These are phyloP conservation scores for Ceratitis capitata DNA, from an alignment of 1,140 invertebrate species.

Conservation along the genomic window DNA sequence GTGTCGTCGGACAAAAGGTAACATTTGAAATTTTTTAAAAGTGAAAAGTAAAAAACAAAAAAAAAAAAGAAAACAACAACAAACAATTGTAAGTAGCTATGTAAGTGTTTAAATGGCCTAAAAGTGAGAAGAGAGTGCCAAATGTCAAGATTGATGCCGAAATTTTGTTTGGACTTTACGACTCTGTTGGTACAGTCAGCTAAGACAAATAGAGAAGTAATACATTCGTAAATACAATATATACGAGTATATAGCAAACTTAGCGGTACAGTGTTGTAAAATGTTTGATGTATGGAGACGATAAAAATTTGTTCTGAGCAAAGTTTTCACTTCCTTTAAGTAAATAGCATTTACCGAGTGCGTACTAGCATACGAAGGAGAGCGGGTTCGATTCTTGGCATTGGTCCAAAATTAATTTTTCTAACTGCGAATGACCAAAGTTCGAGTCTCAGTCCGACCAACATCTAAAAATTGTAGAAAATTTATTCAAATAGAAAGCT, in stretches of 20 bases:
- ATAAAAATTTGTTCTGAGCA: neutral
- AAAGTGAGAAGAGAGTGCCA: slow-evolving; percentile 19
- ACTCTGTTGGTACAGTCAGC: neutral
- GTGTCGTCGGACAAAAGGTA: neutral
- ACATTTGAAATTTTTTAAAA: neutral
- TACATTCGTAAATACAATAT: neutral
- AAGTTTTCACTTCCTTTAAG: too few relatives aligned
- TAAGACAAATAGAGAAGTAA: neutral
- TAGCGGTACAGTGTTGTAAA: neutral
- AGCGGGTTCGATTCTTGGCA: too few relatives aligned
- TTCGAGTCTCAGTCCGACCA: too few relatives aligned
- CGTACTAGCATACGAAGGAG: too few relatives aligned
- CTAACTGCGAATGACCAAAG: too few relatives aligned
- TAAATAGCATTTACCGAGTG: too few relatives aligned
- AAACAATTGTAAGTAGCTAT: neutral
- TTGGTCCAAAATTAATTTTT: too few relatives aligned
- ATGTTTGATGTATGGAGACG: neutral
- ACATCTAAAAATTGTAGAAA: too few relatives aligned
- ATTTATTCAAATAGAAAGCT: too few relatives aligned
- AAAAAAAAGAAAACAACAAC: too few relatives aligned
- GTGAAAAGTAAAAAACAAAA: too few relatives aligned
- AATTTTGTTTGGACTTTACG: neutral
- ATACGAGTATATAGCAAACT: neutral
- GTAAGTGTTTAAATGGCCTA: slow-evolving; percentile 3
- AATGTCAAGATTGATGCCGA: slow-evolving; percentile 23